Evolutionary conservation across 2,113 vertebrate genomes (phyloP), one percentile per base, ranked within the genome.

Genomic region (Ivindomyrus marchei): DNA sequence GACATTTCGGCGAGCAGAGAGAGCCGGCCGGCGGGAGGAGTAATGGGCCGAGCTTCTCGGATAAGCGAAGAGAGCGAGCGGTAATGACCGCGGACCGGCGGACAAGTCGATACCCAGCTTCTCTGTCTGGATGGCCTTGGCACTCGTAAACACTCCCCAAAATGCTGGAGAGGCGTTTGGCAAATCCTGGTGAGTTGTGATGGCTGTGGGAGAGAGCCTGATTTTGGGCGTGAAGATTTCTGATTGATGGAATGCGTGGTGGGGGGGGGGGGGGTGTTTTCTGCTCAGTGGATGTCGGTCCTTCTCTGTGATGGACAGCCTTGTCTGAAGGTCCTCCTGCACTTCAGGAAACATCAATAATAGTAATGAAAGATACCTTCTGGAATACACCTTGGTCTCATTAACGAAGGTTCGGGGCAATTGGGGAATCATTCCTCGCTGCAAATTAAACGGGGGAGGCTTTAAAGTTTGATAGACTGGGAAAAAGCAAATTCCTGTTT

Each of bases 381-480:
- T 85, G 45, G 83, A 45, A 85, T 45, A 46, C 24, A 85, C 42
- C 45, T 24, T 24, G 19, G 21, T 85, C 42, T 85, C 45, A 85
- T 87, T 92, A 88, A 91, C 85, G 77, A 39, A 89, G 50, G 52
- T 87, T 36, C 88, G 87, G 88, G 90, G 49, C 89, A 47, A 89
- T 91, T 74, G 91, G 88, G 62, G 91, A 88, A 92, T 90, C 89
- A 62, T 91, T 91, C 88, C 87, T 90, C 90, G 46, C 90, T 46
- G 11, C 13, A 53, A 85, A 90, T 90, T 89, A 91, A 92, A 91
- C 24, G 47, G 56, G 88, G 58, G 89, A 89, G 88, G 89, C 84
- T 90, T 90, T 70, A 74, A 92, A 89, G 89, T 88, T 90, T 86
- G 91, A 90, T 88, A 90, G 92, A 91, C 89, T 90, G 90, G 85